phyloP scores from a whole-genome alignment of 2,113 vertebrate species.

The Gymnocephalus cernua region DNA sequence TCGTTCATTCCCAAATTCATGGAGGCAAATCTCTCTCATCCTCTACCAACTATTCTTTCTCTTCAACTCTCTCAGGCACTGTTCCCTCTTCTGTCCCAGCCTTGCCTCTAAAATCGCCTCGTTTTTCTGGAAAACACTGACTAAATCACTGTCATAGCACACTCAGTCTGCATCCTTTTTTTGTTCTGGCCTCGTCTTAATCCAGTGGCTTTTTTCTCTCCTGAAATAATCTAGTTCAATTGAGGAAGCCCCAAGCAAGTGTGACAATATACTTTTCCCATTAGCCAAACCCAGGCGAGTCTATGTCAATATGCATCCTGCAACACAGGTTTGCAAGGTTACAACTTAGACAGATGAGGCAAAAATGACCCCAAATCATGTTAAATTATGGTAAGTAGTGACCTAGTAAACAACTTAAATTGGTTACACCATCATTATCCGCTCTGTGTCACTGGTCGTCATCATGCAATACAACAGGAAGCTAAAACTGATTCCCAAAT shows the following conservation, averaged over 20 bases:
- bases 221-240: slow-evolving; percentile 31
- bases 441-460: neutral
- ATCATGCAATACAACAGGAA: neutral
- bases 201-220: slow-evolving; percentile 16
- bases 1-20: slow-evolving; percentile 74
- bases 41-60: slow-evolving; percentile 69
- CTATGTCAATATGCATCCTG: neutral
- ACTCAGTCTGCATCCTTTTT: slow-evolving; percentile 3
- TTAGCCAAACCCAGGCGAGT: neutral
- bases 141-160: slow-evolving; percentile 30
- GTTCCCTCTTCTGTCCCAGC: slow-evolving; percentile 40
- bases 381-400: neutral
- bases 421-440: neutral
- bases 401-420: neutral
- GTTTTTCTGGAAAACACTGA: slow-evolving; percentile 39
- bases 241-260: slow-evolving; percentile 9
- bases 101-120: slow-evolving; percentile 39
- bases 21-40: slow-evolving; percentile 76
- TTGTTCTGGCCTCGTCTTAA: slow-evolving; percentile 22
- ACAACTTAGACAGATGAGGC: neutral
- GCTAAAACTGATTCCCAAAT: neutral
- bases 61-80: slow-evolving; percentile 55
- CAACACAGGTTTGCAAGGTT: neutral
- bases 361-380: neutral
- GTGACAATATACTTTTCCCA: slow-evolving; percentile 27